These are phyloP conservation scores for Ophion ventricosus DNA, from an alignment of 2,888 invertebrate species.

Conservation along the genomic window DNA sequence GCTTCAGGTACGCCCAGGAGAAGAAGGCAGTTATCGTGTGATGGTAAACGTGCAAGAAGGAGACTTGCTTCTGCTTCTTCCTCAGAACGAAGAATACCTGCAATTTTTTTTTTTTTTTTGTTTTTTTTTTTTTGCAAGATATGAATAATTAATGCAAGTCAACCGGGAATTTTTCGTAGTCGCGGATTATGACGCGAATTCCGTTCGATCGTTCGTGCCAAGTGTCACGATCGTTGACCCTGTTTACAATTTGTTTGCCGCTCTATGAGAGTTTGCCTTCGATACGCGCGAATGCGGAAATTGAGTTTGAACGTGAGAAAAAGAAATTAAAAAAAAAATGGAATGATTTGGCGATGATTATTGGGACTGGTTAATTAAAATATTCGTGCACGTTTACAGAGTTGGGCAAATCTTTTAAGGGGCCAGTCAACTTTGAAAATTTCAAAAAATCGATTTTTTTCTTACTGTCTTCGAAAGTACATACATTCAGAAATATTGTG, in stretches of 20 bases:
- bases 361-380: too few species aligned
- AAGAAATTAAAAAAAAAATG: too few species aligned
- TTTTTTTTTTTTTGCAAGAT: not conserved
- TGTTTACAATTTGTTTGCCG: not conserved
- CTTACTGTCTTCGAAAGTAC: too few species aligned
- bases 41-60: constrained; percentile 90
- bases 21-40: constrained; percentile 83
- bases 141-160: constrained; percentile 16
- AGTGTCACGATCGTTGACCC: not conserved
- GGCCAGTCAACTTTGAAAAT: too few species aligned
- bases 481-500: too few species aligned
- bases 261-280: not conserved
- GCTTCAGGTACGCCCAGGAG: constrained; percentile 83
- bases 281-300: too few species aligned
- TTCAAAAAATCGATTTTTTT: too few species aligned
- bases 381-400: too few species aligned
- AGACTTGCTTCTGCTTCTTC: constrained; percentile 92
- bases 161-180: too few species aligned
- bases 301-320: not conserved
- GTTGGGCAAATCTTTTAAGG: too few species aligned
- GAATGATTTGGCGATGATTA: too few species aligned
- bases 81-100: constrained; percentile 87
- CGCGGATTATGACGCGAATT: not conserved
- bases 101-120: too few species aligned
- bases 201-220: not conserved